These are phyloP conservation scores for Lepidotrigona ventralis DNA, from an alignment of 1,140 invertebrate genomes.

Conservation along the genomic window DNA sequence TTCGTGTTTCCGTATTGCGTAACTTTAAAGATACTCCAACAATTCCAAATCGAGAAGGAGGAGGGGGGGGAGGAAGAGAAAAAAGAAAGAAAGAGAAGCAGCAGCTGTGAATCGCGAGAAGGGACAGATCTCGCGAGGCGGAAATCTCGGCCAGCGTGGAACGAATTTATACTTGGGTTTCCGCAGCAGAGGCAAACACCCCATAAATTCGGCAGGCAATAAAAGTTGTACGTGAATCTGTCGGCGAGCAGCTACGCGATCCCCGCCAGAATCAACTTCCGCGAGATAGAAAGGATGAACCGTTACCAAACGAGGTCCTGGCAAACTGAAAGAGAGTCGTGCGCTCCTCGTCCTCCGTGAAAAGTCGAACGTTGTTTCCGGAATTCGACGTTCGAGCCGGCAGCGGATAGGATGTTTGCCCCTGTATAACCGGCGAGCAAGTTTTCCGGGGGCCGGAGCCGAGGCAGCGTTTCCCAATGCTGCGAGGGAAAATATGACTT, in stretches of 20 bases:
- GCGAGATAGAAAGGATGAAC: conserved; percentile 21
- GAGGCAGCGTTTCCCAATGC: background rate
- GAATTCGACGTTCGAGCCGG: background rate
- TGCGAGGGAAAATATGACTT: conserved; percentile 31
- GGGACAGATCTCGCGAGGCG: conserved; percentile 16
- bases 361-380: conserved; percentile 20
- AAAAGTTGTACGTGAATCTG: conserved; percentile 52
- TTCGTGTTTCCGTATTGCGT: too few relatives aligned
- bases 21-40: too few relatives aligned
- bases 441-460: conserved; percentile 1
- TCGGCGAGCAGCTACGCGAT: conserved; percentile 17
- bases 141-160: conserved; percentile 9
- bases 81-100: background rate
- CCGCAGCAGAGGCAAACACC: conserved; percentile 33
- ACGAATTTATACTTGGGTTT: conserved; percentile 43
- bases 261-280: background rate
- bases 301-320: background rate
- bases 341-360: background rate
- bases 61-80: too few relatives aligned
- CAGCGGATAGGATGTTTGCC: conserved; percentile 11
- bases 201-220: conserved; percentile 48
- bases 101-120: background rate
- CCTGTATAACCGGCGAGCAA: conserved; percentile 18
- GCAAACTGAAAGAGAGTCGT: background rate
- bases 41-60: background rate